Percentiles rank a stretch among this genome's conserved stretches.
phyloP scores from a whole-genome alignment of 2,888 invertebrate species.

The Mechanitis messenoides region DNA sequence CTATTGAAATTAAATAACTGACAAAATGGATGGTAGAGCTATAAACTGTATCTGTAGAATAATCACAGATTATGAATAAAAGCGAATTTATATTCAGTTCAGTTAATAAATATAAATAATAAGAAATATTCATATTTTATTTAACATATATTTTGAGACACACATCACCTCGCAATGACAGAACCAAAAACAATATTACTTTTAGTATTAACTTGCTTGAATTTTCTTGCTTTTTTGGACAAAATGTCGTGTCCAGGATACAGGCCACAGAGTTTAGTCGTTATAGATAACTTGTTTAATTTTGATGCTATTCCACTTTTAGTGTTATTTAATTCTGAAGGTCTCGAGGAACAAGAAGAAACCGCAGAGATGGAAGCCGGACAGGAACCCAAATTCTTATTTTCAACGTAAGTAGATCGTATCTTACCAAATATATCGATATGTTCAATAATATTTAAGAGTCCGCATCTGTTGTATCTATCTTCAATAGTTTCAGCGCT shows the following conservation, averaged over 20 bases:
- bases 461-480: slow-evolving; percentile 37
- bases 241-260: slow-evolving; percentile 45
- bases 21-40: no score
- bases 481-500: slow-evolving; percentile 22
- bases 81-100: no score
- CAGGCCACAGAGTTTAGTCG: slow-evolving; percentile 40
- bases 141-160: not conserved
- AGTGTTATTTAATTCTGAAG: slow-evolving; percentile 9
- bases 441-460: slow-evolving; percentile 43
- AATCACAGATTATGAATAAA: no score
- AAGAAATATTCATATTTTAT: no score
- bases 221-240: slow-evolving; percentile 32
- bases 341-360: slow-evolving; percentile 32
- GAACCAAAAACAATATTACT: slow-evolving; percentile 17
- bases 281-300: slow-evolving; percentile 37
- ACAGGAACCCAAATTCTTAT: slow-evolving; percentile 13
- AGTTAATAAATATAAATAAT: no score
- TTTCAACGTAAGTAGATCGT: slow-evolving; percentile 32
- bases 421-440: slow-evolving; percentile 46
- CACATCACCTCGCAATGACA: slow-evolving; percentile 16
- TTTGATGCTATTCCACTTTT: slow-evolving; percentile 29
- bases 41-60: no score
- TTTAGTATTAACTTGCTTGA: slow-evolving; percentile 8
- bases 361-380: slow-evolving; percentile 31
- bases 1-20: no score